Evolutionary conservation across 2,888 invertebrate genomes (phyloP), one percentile per base, ranked within the genome.

Genomic region (Hedychridium roseum): DNA sequence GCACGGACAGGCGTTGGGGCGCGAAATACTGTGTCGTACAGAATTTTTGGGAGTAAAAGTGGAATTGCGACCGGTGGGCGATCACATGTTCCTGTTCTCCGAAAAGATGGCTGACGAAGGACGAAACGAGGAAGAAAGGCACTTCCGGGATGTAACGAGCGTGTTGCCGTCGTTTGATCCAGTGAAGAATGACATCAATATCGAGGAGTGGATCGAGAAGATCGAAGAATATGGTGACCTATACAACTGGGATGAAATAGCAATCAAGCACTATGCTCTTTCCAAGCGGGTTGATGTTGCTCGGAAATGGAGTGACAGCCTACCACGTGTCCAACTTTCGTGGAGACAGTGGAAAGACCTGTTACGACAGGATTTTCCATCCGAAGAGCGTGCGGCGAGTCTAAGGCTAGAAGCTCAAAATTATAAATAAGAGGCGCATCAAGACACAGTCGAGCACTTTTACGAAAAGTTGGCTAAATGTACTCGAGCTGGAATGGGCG

Each of bases 381-480:
- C 14, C 4, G 37, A 12, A 15, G 30, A 41, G 17, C 41, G 49
- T 40, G 30, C 32, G 20, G 21, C 52, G 11, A 46, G 23, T 16
- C 18, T 38, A 23, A 11, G 52, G 17, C 18, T 45, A 23, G 50
- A 50, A 2, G 58, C 61, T 18, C 54, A 60, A 43, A 54, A 48
- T 21, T 62, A 64, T 28, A 48, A 46, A 38, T 43, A 48, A 16
- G 30, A 38, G 12, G 5, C 35, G 1, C 41, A 44, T 14, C 59
- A 61, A 43, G 37, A 59, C 44, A 50, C 65, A 16, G 48, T 38
- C 1, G 57, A 63, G 34, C 54, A 64, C 41, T 61, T 51, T 27
- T 63, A 60, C 45, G 60, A 62, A 41, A 60, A 64, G 38, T 35
- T 64, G 28, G 31, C 55, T 3, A 54, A 15, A 32, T 65, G 57